These are phyloP conservation scores for Sphaeramia orbicularis DNA, from an alignment of 2,797 vertebrate species.

Conservation along the genomic window DNA sequence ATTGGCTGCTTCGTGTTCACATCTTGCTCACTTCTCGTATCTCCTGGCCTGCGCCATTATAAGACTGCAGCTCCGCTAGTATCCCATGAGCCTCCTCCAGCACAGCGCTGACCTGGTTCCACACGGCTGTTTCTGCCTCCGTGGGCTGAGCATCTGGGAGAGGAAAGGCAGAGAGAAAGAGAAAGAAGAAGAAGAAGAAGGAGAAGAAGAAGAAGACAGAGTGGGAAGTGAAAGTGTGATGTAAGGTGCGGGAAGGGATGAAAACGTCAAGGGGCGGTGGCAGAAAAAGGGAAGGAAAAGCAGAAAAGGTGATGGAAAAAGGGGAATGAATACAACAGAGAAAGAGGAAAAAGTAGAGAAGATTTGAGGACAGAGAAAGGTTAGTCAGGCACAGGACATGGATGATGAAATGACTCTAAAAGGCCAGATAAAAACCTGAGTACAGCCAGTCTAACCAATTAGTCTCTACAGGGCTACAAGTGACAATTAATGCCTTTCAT, in stretches of 20 bases:
- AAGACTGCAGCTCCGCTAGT: conserved; percentile 93
- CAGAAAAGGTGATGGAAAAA: not conserved
- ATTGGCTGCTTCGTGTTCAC: conserved; percentile 21
- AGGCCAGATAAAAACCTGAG: conserved; percentile 42
- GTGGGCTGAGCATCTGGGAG: conserved; percentile 92
- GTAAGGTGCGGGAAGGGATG: conserved; percentile 33
- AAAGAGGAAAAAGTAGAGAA: conserved; percentile 1
- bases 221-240: conserved; percentile 59
- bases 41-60: conserved; percentile 93
- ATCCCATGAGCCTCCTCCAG: conserved; percentile 93
- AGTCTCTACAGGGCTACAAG: conserved; percentile 4
- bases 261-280: conserved; percentile 13
- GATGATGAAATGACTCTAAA: conserved; percentile 28
- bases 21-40: conserved; percentile 90
- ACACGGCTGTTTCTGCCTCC: conserved; percentile 93
- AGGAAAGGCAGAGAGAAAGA: conserved; percentile 14
- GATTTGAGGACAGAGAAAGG: conserved; percentile 30
- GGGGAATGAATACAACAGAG: conserved; percentile 12
- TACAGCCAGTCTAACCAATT: conserved; percentile 3
- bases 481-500: conserved; percentile 3
- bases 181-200: conserved; percentile 12
- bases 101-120: conserved; percentile 95
- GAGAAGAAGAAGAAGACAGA: conserved; percentile 16
- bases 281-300: conserved; percentile 12
- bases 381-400: conserved; percentile 47